These are phyloP conservation scores for Sardinella longiceps DNA, from an alignment of 2,797 vertebrate genomes.

Conservation along the genomic window DNA sequence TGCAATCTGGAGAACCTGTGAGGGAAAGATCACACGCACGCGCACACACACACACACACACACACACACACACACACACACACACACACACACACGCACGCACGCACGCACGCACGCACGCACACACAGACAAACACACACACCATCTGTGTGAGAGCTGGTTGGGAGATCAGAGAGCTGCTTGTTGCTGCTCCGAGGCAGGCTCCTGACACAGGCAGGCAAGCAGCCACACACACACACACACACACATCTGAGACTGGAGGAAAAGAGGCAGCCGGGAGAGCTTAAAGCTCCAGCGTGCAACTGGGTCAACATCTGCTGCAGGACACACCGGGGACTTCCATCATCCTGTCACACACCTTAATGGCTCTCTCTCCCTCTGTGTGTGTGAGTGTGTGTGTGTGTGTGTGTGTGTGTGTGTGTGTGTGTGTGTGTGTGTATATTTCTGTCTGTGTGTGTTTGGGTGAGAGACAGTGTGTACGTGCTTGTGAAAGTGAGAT, in stretches of 20 bases:
- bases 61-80: constrained; percentile 20
- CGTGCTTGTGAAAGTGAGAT: neutral
- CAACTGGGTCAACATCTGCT: constrained; percentile 23
- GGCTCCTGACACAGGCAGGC: neutral
- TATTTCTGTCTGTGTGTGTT: neutral
- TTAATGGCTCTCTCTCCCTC: neutral
- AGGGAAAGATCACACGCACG: constrained; percentile 31
- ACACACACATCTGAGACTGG: neutral
- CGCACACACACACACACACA: neutral
- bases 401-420: neutral
- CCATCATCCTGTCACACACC: constrained; percentile 23
- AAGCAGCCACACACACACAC: neutral
- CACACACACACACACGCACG: constrained; percentile 16
- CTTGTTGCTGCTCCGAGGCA: constrained; percentile 21
- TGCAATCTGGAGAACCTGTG: constrained; percentile 82
- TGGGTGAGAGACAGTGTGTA: neutral
- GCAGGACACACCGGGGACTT: constrained; percentile 19
- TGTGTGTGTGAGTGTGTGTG: neutral
- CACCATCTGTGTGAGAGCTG: constrained; percentile 1
- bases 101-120: constrained; percentile 20
- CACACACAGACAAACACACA: no score
- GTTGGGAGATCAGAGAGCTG: constrained; percentile 1
- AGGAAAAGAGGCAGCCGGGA: neutral
- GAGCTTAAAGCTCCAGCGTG: constrained; percentile 6
- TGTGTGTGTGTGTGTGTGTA: neutral